phyloP scores from a whole-genome alignment of 2,888 invertebrate genomes.

The Tiphia femorata region DNA sequence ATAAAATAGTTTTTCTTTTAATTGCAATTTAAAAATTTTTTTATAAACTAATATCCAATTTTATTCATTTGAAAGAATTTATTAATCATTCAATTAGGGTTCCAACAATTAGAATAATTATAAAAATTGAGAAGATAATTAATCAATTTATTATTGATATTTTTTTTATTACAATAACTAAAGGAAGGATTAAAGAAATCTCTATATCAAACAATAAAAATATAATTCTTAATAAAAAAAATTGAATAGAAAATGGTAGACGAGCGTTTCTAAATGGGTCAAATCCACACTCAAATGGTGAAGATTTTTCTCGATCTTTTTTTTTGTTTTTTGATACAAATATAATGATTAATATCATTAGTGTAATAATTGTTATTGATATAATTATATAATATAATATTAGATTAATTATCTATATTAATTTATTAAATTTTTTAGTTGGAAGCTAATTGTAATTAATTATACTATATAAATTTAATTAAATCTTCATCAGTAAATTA shows the following conservation, averaged over 20 bases:
- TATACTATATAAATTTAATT: no score
- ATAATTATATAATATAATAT: slow-evolving; percentile 69
- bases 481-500: no score
- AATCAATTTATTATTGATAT: no score
- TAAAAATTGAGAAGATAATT: no score
- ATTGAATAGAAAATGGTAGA: no score
- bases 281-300: slow-evolving; percentile 77
- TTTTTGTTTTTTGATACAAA: slow-evolving; percentile 74
- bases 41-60: neutral
- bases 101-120: neutral
- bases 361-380: slow-evolving; percentile 56
- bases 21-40: slow-evolving; percentile 1
- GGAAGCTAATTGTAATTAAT: no score
- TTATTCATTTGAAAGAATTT: neutral
- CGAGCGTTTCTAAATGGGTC: slow-evolving; percentile 71
- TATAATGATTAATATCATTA: slow-evolving; percentile 69
- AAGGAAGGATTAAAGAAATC: slow-evolving; percentile 76
- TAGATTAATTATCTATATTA: slow-evolving; percentile 71
- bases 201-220: slow-evolving; percentile 82
- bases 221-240: slow-evolving; percentile 77
- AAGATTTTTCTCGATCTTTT: slow-evolving; percentile 75
- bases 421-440: no score
- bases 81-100: neutral
- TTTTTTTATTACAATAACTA: slow-evolving; percentile 69
- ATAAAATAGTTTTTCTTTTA: no score